Conservation (phyloP, 92 coral and sea anemone species). For the Phenganax marumi region DNA sequence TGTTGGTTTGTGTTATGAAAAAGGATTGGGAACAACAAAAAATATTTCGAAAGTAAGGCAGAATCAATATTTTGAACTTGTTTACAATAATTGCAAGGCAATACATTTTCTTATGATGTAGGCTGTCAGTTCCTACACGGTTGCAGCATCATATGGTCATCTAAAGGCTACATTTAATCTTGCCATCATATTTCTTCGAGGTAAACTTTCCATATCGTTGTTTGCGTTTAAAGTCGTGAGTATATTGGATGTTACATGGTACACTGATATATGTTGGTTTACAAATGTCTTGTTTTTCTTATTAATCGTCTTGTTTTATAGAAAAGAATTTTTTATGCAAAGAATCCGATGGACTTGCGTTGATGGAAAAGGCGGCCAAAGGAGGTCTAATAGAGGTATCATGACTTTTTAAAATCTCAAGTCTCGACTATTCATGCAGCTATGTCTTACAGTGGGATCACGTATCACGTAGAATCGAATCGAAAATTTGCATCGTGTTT, state of each 20-base stretch:
- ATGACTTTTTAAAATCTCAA: not conserved
- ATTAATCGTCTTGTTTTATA: not conserved
- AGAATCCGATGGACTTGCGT: constrained; percentile 12
- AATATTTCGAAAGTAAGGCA: constrained; percentile 59
- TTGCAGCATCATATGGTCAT: constrained; percentile 39
- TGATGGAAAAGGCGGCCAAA: constrained; percentile 30
- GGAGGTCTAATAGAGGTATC: constrained; percentile 19
- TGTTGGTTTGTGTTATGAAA: constrained; percentile 87
- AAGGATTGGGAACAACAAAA: constrained; percentile 79
- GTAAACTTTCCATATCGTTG: constrained; percentile 29
- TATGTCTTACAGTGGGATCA: not conserved
- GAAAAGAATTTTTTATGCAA: constrained; percentile 2
- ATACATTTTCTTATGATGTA: not conserved
- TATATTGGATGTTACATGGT: not conserved
- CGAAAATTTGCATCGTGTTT: no score
- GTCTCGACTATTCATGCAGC: no score
- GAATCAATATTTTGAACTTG: not conserved
- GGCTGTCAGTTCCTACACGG: constrained; percentile 24
- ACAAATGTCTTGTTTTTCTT: not conserved
- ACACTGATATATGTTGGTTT: not conserved
- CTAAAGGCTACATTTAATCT: constrained; percentile 12
- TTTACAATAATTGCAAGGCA: not conserved
- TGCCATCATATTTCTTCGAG: constrained; percentile 59
- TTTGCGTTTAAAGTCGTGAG: no score
- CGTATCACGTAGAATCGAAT: no score